These are phyloP conservation scores for Tangara arthus DNA, from an alignment of 2,797 vertebrate species.

Conservation along the genomic window DNA sequence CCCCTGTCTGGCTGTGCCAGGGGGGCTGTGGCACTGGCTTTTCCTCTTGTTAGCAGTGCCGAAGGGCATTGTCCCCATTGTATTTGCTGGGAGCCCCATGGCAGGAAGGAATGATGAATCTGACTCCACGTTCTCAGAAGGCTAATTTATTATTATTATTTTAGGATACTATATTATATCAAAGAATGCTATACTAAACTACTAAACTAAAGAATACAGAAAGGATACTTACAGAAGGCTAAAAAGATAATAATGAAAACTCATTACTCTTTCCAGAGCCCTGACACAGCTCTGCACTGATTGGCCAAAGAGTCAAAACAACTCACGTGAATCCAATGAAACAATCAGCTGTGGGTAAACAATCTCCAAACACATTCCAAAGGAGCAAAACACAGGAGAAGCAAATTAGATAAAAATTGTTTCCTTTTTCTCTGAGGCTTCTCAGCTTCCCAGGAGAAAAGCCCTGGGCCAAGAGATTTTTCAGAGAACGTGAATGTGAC, in stretches of 20 bases:
- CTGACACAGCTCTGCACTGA: rapidly evolving
- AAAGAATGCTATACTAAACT: background rate
- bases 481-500: background rate
- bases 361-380: background rate
- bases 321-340: rapidly evolving
- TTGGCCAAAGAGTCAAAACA: background rate
- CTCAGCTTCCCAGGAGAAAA: background rate
- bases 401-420: background rate
- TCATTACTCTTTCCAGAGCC: background rate
- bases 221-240: background rate
- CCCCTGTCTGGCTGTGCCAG: background rate
- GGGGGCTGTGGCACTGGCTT: background rate
- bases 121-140: too few species aligned
- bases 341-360: too few species aligned
- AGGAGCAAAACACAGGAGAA: background rate
- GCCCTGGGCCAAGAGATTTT: background rate
- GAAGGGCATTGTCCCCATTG: background rate
- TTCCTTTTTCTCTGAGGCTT: background rate
- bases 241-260: background rate
- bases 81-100: background rate
- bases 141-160: background rate
- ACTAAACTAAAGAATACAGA: background rate
- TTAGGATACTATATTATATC: background rate
- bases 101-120: background rate
- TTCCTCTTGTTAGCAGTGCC: background rate